These are phyloP conservation scores for Phalacrocorax pelagicus DNA, from an alignment of 2,113 vertebrate species.

Conservation along the genomic window DNA sequence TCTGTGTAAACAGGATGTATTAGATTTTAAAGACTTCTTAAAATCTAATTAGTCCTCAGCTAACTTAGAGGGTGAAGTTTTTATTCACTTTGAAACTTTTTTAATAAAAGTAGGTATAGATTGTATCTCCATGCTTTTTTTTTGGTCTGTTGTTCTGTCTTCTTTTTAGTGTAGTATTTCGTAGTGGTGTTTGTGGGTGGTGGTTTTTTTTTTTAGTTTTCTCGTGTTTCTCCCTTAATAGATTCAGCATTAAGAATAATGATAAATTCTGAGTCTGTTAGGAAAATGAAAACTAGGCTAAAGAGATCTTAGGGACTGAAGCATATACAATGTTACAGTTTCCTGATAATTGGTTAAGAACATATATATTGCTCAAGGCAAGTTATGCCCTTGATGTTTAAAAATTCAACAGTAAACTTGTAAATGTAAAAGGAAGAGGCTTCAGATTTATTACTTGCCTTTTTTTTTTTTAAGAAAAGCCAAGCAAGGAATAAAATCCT, in stretches of 20 bases:
- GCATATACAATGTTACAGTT: rapidly evolving
- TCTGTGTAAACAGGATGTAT: not conserved
- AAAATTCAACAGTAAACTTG: not conserved
- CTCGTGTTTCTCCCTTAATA: not conserved
- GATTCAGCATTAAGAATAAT: not conserved
- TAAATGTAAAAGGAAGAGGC: not conserved
- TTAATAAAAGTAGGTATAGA: not conserved
- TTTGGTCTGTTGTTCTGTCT: not conserved
- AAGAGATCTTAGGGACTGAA: not conserved
- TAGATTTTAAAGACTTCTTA: not conserved
- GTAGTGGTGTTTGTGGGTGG: no score
- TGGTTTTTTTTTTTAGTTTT: not conserved
- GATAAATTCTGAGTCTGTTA: not conserved
- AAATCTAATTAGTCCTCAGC: not conserved
- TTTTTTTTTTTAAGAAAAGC: not conserved
- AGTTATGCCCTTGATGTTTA: not conserved
- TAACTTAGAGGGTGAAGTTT: not conserved
- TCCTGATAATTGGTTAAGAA: not conserved
- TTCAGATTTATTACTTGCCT: not conserved
- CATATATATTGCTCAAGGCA: not conserved
- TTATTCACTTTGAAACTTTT: not conserved
- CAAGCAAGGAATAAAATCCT: not conserved
- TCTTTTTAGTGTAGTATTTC: not conserved
- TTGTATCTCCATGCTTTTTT: not conserved
- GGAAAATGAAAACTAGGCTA: not conserved